phyloP scores from a whole-genome alignment of 2,797 vertebrate genomes.

The Natrix natrix region DNA sequence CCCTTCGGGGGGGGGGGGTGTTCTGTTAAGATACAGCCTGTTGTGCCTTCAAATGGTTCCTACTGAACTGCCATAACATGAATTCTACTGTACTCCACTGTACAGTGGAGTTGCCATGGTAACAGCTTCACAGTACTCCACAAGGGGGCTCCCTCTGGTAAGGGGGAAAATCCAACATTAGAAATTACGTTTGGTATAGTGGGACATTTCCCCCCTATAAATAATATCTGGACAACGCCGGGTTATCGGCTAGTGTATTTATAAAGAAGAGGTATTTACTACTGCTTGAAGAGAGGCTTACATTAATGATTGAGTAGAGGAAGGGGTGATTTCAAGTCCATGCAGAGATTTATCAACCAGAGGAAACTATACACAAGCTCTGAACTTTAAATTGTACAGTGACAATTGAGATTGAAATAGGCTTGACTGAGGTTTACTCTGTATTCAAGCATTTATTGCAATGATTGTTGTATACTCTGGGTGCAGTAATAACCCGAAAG shows the following conservation, averaged over 20 bases:
- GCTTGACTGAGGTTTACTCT: not conserved
- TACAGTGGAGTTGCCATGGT: too few relatives aligned
- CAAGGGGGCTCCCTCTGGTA: too few relatives aligned
- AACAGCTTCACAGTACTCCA: too few relatives aligned
- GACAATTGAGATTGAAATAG: not conserved
- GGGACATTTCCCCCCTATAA: too few relatives aligned
- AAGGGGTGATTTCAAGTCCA: not conserved
- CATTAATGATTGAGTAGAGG: not conserved
- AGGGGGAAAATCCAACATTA: too few relatives aligned
- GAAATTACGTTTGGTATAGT: too few relatives aligned
- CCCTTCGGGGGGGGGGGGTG: too few relatives aligned
- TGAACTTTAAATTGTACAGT: not conserved
- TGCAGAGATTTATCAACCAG: not conserved
- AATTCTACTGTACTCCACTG: too few relatives aligned
- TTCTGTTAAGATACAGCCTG: too few relatives aligned
- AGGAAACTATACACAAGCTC: not conserved
- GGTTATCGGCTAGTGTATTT: not conserved
- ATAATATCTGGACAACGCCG: too few relatives aligned
- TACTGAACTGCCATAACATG: too few relatives aligned
- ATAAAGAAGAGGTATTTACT: not conserved
- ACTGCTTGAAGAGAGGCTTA: not conserved
- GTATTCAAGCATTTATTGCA: not conserved
- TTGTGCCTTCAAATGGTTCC: too few relatives aligned
- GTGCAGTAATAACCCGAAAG: not conserved
- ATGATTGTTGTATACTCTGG: not conserved